Evolutionary conservation across 2,797 vertebrate species (phyloP).

Genomic region (Microchirus variegatus): DNA sequence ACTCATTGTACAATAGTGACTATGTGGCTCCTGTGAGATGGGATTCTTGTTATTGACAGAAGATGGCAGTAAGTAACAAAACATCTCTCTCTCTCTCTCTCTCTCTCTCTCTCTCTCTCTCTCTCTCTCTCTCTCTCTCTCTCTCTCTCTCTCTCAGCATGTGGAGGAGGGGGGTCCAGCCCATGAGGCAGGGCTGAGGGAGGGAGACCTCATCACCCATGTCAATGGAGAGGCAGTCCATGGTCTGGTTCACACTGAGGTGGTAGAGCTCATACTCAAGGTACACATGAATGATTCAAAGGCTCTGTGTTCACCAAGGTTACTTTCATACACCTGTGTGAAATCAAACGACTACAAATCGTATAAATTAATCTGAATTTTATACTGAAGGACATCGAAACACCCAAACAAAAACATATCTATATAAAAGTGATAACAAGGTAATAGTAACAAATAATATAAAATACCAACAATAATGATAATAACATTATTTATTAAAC

Average conservation of each 20-base stretch:
- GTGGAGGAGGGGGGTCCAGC: constrained; percentile 93
- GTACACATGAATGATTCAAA: constrained; percentile 60
- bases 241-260: constrained; percentile 95
- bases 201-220: constrained; percentile 96
- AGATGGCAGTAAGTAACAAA: constrained; percentile 41
- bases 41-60: constrained; percentile 36
- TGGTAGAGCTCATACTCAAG: constrained; percentile 97
- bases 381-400: too few species aligned
- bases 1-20: neutral
- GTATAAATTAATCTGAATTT: too few species aligned
- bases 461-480: too few species aligned
- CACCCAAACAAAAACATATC: too few species aligned
- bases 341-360: too few species aligned
- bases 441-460: too few species aligned
- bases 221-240: constrained; percentile 95
- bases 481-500: too few species aligned
- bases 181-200: constrained; percentile 90
- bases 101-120: constrained; percentile 9
- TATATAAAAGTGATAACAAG: too few species aligned
- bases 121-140: neutral
- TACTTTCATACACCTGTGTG: too few species aligned
- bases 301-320: neutral
- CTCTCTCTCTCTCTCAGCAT: constrained; percentile 78
- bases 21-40: neutral
- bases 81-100: neutral